Evolutionary conservation across 30 jellyfish, hydroid and myxozoan species (phyloP).

Genomic region (Chrysaora quinquecirrha): DNA sequence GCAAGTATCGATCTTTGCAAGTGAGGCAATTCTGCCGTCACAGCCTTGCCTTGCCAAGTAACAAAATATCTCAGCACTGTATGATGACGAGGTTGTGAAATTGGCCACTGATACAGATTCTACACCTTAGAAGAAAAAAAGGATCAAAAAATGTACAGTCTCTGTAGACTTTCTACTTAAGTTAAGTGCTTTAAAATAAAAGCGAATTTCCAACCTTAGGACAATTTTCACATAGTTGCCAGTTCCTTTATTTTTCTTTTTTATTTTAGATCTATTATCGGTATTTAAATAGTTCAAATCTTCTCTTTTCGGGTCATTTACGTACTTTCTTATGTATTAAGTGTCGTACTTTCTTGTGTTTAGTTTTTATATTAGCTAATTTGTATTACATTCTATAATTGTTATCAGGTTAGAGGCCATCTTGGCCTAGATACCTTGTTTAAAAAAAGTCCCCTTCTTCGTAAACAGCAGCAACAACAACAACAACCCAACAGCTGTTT

Average conservation of each 20-base stretch:
- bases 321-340: not conserved
- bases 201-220: no score
- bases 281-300: not conserved
- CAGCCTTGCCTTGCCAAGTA: constrained; percentile 71
- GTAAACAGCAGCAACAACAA: no score
- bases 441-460: no score
- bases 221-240: no score
- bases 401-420: no score
- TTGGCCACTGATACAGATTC: not conserved
- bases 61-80: constrained; percentile 63
- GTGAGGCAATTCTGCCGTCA: constrained; percentile 64
- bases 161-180: not conserved
- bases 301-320: not conserved
- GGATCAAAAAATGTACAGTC: not conserved
- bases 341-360: no score
- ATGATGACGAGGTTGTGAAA: constrained; percentile 17
- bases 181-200: no score
- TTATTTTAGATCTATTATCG: not conserved
- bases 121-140: constrained; percentile 11
- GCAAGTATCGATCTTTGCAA: constrained; percentile 66
- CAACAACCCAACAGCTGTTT: no score
- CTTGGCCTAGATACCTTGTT: no score
- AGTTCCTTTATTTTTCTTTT: no score
- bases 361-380: no score
- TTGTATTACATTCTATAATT: no score